Percentiles rank a stretch among this genome's conserved stretches.
phyloP scores from a whole-genome alignment of 2,888 invertebrate species.

The Arctia plantaginis region DNA sequence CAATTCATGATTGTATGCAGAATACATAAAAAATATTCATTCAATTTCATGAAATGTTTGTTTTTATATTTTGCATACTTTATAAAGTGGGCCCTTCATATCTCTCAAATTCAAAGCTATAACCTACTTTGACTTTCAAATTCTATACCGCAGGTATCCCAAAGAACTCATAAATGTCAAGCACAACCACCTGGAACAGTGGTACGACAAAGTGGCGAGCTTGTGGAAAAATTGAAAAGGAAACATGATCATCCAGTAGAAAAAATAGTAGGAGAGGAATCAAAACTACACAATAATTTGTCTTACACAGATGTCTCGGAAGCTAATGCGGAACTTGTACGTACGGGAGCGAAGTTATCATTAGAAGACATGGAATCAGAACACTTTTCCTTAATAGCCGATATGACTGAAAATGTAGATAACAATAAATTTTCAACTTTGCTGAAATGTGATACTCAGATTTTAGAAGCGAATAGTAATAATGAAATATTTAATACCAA shows the following conservation, averaged over 20 bases:
- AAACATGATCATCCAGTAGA: conserved; percentile 62
- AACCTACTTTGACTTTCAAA: background rate
- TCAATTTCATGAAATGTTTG: background rate
- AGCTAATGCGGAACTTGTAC: conserved; percentile 78
- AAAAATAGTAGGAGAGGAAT: conserved; percentile 23
- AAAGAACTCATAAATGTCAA: conserved; percentile 93
- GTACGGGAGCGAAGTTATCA: conserved; percentile 79
- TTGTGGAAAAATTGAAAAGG: conserved; percentile 82
- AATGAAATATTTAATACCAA: conserved; percentile 72
- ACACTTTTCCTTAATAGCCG: conserved; percentile 73
- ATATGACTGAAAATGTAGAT: conserved; percentile 55
- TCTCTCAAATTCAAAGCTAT: background rate
- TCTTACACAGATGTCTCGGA: conserved; percentile 70
- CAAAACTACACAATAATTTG: conserved; percentile 38
- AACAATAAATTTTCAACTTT: conserved; percentile 18
- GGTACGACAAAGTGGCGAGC: conserved; percentile 78
- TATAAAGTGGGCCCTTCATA: background rate
- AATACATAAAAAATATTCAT: background rate
- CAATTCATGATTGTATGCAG: background rate
- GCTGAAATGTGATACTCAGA: conserved; percentile 16
- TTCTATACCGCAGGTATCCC: conserved; percentile 89
- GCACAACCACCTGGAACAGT: conserved; percentile 87
- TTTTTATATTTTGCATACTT: background rate
- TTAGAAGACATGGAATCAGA: conserved; percentile 83
- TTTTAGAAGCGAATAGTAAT: conserved; percentile 48